These are phyloP conservation scores for Spermophilus dauricus DNA, from an alignment of 2,113 vertebrate species.

Conservation along the genomic window DNA sequence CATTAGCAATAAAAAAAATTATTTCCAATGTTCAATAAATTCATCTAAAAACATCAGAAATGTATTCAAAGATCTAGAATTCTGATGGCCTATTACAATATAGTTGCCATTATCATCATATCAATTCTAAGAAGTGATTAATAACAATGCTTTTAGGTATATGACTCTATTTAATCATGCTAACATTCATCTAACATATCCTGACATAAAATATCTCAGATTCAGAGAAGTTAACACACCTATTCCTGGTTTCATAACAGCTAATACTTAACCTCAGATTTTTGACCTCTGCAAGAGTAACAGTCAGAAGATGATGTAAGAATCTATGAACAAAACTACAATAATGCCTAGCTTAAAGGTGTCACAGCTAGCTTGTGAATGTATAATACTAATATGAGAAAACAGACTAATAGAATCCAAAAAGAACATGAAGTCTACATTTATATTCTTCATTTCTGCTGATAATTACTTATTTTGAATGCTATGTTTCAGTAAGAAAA, in stretches of 20 bases:
- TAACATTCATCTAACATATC: background rate
- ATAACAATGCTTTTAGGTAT: background rate
- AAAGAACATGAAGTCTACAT: background rate
- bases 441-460: background rate
- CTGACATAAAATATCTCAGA: slow-evolving; percentile 28
- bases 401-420: background rate
- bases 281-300: background rate
- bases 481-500: background rate
- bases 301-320: background rate
- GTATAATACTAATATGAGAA: background rate
- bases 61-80: background rate
- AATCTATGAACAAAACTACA: background rate
- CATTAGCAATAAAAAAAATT: slow-evolving; percentile 4
- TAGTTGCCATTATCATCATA: background rate
- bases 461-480: background rate
- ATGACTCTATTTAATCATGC: background rate
- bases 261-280: slow-evolving; percentile 22
- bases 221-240: background rate
- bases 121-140: background rate
- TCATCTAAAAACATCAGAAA: background rate
- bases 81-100: background rate
- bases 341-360: background rate
- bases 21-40: background rate
- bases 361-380: background rate
- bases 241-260: background rate